Percentiles rank a stretch among this genome's conserved stretches.
phyloP scores from a whole-genome alignment of 2,113 vertebrate species.

The Zeus faber region DNA sequence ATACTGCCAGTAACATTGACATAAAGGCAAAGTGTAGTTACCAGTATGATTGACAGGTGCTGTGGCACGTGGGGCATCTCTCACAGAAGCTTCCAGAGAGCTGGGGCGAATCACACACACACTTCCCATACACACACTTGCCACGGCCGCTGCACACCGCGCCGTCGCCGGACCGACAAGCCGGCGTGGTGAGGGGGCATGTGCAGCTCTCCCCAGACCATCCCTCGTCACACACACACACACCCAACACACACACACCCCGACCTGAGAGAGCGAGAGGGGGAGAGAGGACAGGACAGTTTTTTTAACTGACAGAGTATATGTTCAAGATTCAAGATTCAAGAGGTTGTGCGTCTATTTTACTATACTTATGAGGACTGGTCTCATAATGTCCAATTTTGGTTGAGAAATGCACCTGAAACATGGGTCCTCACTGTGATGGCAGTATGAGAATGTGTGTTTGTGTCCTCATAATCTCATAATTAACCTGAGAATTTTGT shows the following conservation, averaged over 20 bases:
- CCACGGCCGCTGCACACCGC: conserved; percentile 87
- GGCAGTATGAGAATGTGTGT: background rate
- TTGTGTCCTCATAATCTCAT: too few relatives aligned
- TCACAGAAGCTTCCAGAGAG: conserved; percentile 87
- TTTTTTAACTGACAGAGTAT: background rate
- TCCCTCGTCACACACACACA: conserved; percentile 82
- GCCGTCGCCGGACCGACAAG: conserved; percentile 80
- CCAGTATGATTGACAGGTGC: conserved; percentile 85
- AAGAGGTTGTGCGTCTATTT: background rate
- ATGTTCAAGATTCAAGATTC: too few relatives aligned
- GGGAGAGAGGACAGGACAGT: background rate
- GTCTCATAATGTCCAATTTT: background rate
- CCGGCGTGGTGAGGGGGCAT: conserved; percentile 77
- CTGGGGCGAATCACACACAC: conserved; percentile 82
- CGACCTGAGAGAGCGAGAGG: conserved; percentile 73
- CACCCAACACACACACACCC: conserved; percentile 85
- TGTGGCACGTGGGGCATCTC: conserved; percentile 83
- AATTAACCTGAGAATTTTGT: too few relatives aligned
- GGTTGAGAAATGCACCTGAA: too few relatives aligned
- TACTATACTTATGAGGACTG: too few relatives aligned
- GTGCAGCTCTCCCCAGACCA: conserved; percentile 90
- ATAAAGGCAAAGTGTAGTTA: conserved; percentile 50
- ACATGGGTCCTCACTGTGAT: background rate
- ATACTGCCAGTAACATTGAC: background rate
- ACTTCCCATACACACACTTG: conserved; percentile 85